These are phyloP conservation scores for Falco columbarius DNA, from an alignment of 2,797 vertebrate genomes.

Conservation along the genomic window DNA sequence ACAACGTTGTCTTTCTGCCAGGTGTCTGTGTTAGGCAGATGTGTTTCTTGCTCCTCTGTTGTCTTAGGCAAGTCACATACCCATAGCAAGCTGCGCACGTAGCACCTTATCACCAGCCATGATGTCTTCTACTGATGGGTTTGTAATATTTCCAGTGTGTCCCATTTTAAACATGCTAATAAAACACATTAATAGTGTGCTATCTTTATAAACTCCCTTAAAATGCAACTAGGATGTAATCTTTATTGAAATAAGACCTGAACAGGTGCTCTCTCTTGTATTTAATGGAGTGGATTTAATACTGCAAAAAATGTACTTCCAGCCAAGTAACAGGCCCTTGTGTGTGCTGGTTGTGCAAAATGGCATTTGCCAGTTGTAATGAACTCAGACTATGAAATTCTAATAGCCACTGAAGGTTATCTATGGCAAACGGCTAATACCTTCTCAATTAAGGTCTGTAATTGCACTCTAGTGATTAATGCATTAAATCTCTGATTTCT, in stretches of 20 bases:
- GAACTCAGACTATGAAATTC: constrained; percentile 15
- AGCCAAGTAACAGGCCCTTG: constrained; percentile 2
- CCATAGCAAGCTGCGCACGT: not conserved
- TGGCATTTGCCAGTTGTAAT: not conserved
- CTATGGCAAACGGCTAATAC: not conserved
- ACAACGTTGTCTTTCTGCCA: not conserved
- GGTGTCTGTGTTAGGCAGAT: not conserved
- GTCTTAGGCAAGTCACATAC: not conserved
- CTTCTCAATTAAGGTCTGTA: constrained; percentile 13
- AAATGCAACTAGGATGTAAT: not conserved
- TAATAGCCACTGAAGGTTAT: constrained; percentile 30
- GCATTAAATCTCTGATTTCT: constrained; percentile 23
- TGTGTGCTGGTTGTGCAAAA: not conserved
- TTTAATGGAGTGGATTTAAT: constrained; percentile 17
- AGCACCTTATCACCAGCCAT: not conserved
- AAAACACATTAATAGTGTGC: not conserved
- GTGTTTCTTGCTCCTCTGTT: not conserved
- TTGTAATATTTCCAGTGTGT: not conserved
- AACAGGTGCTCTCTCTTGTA: not conserved
- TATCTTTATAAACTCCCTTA: constrained; percentile 3
- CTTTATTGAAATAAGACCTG: constrained; percentile 8
- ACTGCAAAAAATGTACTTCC: not conserved
- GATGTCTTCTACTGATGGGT: not conserved
- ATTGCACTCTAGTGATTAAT: constrained; percentile 39
- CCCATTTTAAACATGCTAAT: not conserved